Conservation (phyloP, 2,113 vertebrate genomes). For the Pipra filicauda region DNA sequence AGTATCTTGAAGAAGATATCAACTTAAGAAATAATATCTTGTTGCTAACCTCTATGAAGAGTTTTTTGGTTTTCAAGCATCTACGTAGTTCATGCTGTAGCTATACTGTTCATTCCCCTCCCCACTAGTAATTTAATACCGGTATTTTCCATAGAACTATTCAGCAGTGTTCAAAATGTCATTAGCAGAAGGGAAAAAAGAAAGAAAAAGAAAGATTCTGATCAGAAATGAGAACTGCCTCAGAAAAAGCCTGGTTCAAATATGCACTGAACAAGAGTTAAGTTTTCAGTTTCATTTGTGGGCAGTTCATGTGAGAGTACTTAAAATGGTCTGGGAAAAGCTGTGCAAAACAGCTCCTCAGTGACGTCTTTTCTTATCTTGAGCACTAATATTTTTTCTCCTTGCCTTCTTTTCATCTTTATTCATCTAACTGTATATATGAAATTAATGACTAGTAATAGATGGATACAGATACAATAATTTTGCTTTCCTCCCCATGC, state of each 20-base stretch:
- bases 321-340: background rate
- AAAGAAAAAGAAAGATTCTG: background rate
- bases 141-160: background rate
- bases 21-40: background rate
- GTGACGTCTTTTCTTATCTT: background rate
- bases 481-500: accelerated
- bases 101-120: background rate
- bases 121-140: background rate
- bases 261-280: background rate
- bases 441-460: background rate
- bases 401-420: background rate
- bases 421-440: background rate
- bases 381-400: background rate
- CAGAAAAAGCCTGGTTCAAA: background rate
- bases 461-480: background rate
- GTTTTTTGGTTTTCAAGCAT: background rate
- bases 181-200: background rate
- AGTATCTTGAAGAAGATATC: background rate
- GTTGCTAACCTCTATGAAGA: background rate
- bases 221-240: background rate
- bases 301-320: background rate
- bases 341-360: background rate
- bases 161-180: background rate
- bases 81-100: background rate
- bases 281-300: background rate